A percentile compares a stretch with the other conserved stretches of the same genome.
These are phyloP conservation scores for Mythimna ferrago DNA, from an alignment of 2,888 invertebrate species.

Conservation along the genomic window DNA sequence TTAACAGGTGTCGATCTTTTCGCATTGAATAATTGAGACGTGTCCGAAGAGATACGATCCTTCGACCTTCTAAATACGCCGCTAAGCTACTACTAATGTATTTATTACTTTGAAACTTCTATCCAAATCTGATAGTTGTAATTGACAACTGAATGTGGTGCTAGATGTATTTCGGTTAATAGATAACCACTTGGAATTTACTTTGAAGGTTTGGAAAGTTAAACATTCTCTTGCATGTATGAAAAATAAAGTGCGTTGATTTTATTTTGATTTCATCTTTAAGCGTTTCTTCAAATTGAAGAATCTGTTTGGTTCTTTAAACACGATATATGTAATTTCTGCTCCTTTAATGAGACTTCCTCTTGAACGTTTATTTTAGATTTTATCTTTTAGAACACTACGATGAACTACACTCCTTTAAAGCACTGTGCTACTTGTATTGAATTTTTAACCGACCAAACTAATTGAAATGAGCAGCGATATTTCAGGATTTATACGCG, in stretches of 20 bases:
- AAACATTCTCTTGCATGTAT: neutral
- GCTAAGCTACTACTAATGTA: slow-evolving; percentile 65
- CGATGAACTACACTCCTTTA: slow-evolving; percentile 6
- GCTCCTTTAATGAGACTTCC: slow-evolving; percentile 9
- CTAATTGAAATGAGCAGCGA: slow-evolving; percentile 67
- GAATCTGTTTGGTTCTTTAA: neutral
- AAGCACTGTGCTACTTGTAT: slow-evolving; percentile 34
- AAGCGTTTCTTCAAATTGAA: neutral
- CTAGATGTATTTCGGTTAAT: slow-evolving; percentile 41
- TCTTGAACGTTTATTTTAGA: slow-evolving; percentile 20
- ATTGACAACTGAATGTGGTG: slow-evolving; percentile 71
- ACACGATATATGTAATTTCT: slow-evolving; percentile 12
- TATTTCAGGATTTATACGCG: slow-evolving; percentile 66
- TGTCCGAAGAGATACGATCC: slow-evolving; percentile 64
- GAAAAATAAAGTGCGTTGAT: neutral
- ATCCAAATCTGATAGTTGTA: slow-evolving; percentile 68
- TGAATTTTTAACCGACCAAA: slow-evolving; percentile 60
- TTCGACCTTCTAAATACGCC: slow-evolving; percentile 63
- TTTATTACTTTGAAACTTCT: slow-evolving; percentile 69
- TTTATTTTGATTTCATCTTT: neutral
- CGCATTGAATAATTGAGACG: slow-evolving; percentile 70
- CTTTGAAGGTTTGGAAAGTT: slow-evolving; percentile 27
- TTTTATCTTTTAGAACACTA: slow-evolving; percentile 18
- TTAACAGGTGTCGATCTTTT: slow-evolving; percentile 70
- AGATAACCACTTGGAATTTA: slow-evolving; percentile 35